Base-by-base conservation (phyloP, 2,797 vertebrate genomes). In the Betta splendens region DNA sequence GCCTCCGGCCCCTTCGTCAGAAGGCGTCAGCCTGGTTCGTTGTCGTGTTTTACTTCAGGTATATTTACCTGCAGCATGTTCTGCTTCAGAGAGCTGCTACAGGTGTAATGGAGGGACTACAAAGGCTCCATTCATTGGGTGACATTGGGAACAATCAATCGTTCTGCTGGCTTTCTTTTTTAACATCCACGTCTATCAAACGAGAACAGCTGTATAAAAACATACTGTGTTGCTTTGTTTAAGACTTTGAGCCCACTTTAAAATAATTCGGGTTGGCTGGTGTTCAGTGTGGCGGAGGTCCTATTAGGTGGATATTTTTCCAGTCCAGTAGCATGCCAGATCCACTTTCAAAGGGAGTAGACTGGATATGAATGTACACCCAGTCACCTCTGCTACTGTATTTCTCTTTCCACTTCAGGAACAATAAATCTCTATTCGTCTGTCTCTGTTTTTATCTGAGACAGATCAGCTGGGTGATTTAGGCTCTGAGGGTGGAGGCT, bases 391-490 rank as follows among this genome's bases (percentile, higher is more conserved):
- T 49, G 22, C 48, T 71, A n/a, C n/a, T n/a, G n/a, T n/a, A 60
- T 82, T 82, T 83, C 31, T 81, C 55, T 68, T 74, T 80, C 65
- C 70, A 75, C 68, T 45, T 68, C 50, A 2, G 4, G 50, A 80
- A 75, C 69, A 75, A 79, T 85, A 85, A 71, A 81, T 87, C 76
- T 83, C 63, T 47, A 63, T 56, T 79, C 50, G 70, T 3, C 10
- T 2, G 40, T 39, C 36, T 23, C 46, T 55, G 49, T 71, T 69
- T 58, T 36, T 64, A 67, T 72, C 66, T 79, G 68, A 32, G 22
- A 59, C 54, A 75, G 74, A 76, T 85, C 80, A 85, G 72, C 60
- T 0, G 7, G 32, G 26, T 79, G 76, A 85, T 88, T 85, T 80
- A 72, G 66, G 45, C n/a, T 69, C 69, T 35, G 0, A 65, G 69